Conservation (phyloP, 2,888 invertebrate species). For the Stramonita haemastoma region DNA sequence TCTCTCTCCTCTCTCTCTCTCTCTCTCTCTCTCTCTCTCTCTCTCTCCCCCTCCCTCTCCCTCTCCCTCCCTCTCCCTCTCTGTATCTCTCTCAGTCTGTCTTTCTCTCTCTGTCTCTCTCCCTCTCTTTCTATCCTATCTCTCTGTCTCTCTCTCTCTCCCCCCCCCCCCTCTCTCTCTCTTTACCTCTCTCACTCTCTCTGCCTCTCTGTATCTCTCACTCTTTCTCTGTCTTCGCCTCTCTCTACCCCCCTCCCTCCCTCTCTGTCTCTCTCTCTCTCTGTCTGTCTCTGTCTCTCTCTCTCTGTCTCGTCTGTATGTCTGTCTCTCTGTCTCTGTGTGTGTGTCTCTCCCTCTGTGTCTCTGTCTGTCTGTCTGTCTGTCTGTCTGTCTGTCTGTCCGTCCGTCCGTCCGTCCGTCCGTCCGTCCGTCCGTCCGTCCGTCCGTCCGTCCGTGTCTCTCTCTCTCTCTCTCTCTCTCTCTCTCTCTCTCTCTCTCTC, state of each 20-base stretch:
- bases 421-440: too few relatives aligned
- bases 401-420: too few relatives aligned
- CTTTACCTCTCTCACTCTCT: conserved; percentile 1
- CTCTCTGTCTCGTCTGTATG: not conserved
- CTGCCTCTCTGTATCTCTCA: not conserved
- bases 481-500: not conserved
- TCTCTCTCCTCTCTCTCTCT: too few relatives aligned
- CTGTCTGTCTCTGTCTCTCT: not conserved
- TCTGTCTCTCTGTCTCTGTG: not conserved
- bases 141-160: too few relatives aligned
- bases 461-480: not conserved
- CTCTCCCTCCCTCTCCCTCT: not conserved
- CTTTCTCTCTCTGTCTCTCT: not conserved
- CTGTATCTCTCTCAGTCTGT: not conserved
- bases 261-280: too few relatives aligned
- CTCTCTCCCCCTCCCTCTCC: not conserved
- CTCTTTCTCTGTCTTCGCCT: not conserved
- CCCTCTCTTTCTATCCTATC: not conserved
- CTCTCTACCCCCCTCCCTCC: not conserved
- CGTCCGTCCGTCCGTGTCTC: too few relatives aligned
- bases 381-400: not conserved
- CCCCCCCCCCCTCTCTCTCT: not conserved
- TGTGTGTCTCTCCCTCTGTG: too few relatives aligned
- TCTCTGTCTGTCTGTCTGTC: too few relatives aligned
- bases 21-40: not conserved